Base-by-base conservation (phyloP, 92 coral and sea anemone genomes). In the Epizoanthus rinbou region DNA sequence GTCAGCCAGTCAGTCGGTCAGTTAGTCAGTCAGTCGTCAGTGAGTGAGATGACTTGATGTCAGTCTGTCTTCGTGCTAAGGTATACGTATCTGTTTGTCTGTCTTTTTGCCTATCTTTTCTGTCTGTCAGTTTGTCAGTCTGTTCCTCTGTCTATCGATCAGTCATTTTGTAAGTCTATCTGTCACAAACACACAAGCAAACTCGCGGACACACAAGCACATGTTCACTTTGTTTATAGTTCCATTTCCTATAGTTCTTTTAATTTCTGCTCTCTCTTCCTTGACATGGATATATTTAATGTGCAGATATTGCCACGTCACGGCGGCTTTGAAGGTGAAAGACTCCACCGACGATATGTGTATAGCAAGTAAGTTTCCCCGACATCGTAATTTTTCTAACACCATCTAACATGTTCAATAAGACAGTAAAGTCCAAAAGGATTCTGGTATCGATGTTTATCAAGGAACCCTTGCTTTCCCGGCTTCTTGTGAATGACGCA, bases 261-360 rank as follows among this genome's bases (percentile, higher is more conserved):
- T 14, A 19, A 18, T 80, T 23, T 31, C 24, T 50, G 53, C 16
- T 24, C 58, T 15, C 5, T 35, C 45, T 28, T n/a, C 21, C 4
- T 28, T 10, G 3, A 25, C n/a, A 41, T n/a, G 80, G 17, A 8
- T 23, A 19, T 11, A 25, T 25, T 41, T 59, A 4, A 16, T 25
- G 6, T 80, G 15, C 78, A 90, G 98, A 80, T 91, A 52, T 25
- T 84, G 22, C 93, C 98, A 2, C 86, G 94, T 7, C 97, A 95
- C 31, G 98, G 98, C 18, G 98, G 98, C 31, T 90, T 80, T 64
- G 74, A 88, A 43, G 98, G 98, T 19, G 93, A 90, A 52, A 85
- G 93, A 69, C 83, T 82, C 3, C 88, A 90, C 76, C 82, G 98
- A 59, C 88, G 93, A 66, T 95, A 89, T 67, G 83, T 91, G 17